Evolutionary conservation across 2,888 invertebrate genomes (phyloP).

Genomic region (Plagodis dolabraria): DNA sequence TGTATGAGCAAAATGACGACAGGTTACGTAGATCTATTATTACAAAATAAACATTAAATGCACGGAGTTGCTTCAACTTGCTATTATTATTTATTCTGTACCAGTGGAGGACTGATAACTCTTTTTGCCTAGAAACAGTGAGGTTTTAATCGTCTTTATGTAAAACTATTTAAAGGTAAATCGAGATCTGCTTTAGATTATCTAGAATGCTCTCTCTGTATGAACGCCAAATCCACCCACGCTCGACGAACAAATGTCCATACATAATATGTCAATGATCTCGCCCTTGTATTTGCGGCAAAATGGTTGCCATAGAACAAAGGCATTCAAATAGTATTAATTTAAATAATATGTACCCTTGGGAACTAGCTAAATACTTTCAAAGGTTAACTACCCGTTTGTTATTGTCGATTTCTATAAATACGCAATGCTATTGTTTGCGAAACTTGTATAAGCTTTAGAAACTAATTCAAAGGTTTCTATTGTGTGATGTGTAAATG

Average conservation of each 20-base stretch:
- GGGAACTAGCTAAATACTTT: background rate
- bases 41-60: too few relatives aligned
- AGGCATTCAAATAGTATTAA: constrained; percentile 7
- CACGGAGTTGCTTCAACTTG: too few relatives aligned
- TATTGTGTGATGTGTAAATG: background rate
- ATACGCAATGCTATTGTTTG: background rate
- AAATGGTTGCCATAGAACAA: constrained; percentile 15
- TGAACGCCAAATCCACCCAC: constrained; percentile 6
- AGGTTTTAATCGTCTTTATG: too few relatives aligned
- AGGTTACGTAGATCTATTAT: too few relatives aligned
- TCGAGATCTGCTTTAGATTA: too few relatives aligned
- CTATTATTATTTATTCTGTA: too few relatives aligned
- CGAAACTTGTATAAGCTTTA: background rate
- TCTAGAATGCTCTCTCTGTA: too few relatives aligned
- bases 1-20: too few relatives aligned
- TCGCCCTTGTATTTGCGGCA: constrained; percentile 11
- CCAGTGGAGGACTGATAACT: too few relatives aligned
- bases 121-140: too few relatives aligned
- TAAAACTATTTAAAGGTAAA: too few relatives aligned
- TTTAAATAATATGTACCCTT: constrained; percentile 6
- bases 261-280: background rate
- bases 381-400: constrained; percentile 9
- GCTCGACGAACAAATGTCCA: constrained; percentile 12
- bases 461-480: background rate
- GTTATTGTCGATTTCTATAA: constrained; percentile 7